Percentiles rank a stretch among this genome's conserved stretches.
Conservation (phyloP, 2,797 vertebrate species). For the Mus spretus region DNA sequence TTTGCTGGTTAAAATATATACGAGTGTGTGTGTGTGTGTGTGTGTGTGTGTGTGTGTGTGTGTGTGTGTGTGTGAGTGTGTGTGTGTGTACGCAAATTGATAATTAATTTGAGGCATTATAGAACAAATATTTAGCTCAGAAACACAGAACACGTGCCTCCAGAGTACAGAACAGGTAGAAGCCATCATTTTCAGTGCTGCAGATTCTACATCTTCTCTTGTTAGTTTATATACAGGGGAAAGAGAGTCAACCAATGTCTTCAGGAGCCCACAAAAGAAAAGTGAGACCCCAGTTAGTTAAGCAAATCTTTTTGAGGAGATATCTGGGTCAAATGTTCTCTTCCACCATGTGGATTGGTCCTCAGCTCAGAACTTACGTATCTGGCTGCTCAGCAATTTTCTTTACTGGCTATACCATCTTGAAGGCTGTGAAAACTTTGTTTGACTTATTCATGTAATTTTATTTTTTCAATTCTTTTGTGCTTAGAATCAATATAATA, state of each 20-base stretch:
- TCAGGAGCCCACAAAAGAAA: background rate
- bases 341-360: background rate
- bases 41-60: too few species aligned
- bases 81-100: background rate
- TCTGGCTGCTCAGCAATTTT: background rate
- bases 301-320: background rate
- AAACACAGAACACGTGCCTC: background rate
- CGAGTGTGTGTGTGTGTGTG: too few species aligned
- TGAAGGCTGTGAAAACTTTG: background rate
- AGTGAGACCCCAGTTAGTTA: background rate
- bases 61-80: too few species aligned
- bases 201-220: background rate
- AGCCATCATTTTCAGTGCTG: background rate
- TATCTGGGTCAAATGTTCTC: background rate
- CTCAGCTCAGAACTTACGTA: background rate
- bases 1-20: conserved; percentile 22
- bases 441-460: conserved; percentile 5
- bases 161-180: background rate
- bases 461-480: background rate
- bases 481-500: background rate
- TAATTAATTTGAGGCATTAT: background rate
- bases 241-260: background rate
- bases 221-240: background rate
- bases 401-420: background rate
- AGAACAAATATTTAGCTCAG: background rate